A percentile compares a stretch with the other conserved stretches of the same genome.
These are phyloP conservation scores for Coleophora deauratella DNA, from an alignment of 2,888 invertebrate genomes.

Conservation along the genomic window DNA sequence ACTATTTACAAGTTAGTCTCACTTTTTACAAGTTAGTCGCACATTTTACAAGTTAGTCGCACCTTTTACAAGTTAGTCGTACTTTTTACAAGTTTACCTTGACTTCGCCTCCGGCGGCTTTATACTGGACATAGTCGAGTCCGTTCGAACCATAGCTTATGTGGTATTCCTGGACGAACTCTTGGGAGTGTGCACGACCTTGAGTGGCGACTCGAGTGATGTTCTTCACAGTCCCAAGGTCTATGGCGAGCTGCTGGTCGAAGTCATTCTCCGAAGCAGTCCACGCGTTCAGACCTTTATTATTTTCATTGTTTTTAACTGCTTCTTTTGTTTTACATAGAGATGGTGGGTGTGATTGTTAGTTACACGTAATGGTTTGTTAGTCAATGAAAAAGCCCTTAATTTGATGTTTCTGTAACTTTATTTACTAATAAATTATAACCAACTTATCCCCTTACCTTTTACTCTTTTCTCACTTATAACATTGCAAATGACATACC, in stretches of 20 bases:
- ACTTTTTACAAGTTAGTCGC: too few relatives aligned
- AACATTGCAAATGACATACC: too few relatives aligned
- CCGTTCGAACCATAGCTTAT: slow-evolving; percentile 95
- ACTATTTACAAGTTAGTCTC: too few relatives aligned
- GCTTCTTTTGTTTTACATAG: not conserved
- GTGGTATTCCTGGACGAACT: slow-evolving; percentile 95
- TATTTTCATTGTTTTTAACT: not conserved
- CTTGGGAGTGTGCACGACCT: slow-evolving; percentile 91
- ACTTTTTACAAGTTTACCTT: slow-evolving; percentile 78
- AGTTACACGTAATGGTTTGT: slow-evolving; percentile 11
- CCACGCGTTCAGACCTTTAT: slow-evolving; percentile 92
- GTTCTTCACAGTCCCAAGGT: slow-evolving; percentile 90
- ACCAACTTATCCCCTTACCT: too few relatives aligned
- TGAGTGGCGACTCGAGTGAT: slow-evolving; percentile 92
- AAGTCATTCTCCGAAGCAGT: slow-evolving; percentile 93
- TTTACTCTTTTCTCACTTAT: too few relatives aligned
- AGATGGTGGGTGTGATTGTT: slow-evolving; percentile 1
- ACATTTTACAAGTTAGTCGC: too few relatives aligned
- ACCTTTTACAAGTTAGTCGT: too few relatives aligned
- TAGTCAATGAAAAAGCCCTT: slow-evolving; percentile 11
- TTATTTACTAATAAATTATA: slow-evolving; percentile 1
- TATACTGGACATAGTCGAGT: slow-evolving; percentile 90
- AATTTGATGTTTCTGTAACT: slow-evolving; percentile 1
- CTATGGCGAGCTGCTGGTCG: slow-evolving; percentile 92
- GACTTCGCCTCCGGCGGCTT: slow-evolving; percentile 90